Conservation (phyloP, 1,140 invertebrate species). For the Venustaconcha ellipsiformis region DNA sequence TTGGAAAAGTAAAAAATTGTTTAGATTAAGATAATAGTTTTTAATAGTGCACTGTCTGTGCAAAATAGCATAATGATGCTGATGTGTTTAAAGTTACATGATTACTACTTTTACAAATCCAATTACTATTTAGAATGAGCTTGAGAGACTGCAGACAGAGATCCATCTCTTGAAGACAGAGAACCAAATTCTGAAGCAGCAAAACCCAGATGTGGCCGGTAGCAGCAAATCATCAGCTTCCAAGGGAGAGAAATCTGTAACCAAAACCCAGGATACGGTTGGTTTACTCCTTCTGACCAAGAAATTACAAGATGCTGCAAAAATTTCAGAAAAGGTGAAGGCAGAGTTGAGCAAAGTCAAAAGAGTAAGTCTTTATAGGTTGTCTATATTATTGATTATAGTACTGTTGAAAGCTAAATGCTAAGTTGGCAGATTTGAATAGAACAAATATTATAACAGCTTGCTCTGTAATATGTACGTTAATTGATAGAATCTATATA, state of each 20-base stretch:
- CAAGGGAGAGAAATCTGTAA: background rate
- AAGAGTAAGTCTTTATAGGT: constrained; percentile 31
- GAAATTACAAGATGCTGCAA: constrained; percentile 52
- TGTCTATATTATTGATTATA: no score
- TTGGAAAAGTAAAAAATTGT: no score
- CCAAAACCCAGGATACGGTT: constrained; percentile 6
- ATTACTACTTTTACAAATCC: no score
- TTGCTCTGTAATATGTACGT: no score
- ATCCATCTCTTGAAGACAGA: constrained; percentile 36
- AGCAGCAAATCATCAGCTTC: background rate
- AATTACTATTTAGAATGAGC: constrained; percentile 37
- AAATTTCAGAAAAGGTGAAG: constrained; percentile 47
- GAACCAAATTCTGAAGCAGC: constrained; percentile 40
- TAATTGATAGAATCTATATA: no score
- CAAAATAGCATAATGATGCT: no score
- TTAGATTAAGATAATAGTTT: no score
- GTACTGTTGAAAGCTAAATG: no score
- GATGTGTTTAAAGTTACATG: no score
- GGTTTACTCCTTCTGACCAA: constrained; percentile 37
- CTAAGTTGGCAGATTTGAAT: no score
- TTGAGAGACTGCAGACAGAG: constrained; percentile 43
- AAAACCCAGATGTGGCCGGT: background rate
- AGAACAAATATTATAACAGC: no score
- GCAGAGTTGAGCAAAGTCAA: constrained; percentile 42
- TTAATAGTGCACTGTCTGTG: no score